These are phyloP conservation scores for Nomada fucata DNA, from an alignment of 2,888 invertebrate species.

Conservation along the genomic window DNA sequence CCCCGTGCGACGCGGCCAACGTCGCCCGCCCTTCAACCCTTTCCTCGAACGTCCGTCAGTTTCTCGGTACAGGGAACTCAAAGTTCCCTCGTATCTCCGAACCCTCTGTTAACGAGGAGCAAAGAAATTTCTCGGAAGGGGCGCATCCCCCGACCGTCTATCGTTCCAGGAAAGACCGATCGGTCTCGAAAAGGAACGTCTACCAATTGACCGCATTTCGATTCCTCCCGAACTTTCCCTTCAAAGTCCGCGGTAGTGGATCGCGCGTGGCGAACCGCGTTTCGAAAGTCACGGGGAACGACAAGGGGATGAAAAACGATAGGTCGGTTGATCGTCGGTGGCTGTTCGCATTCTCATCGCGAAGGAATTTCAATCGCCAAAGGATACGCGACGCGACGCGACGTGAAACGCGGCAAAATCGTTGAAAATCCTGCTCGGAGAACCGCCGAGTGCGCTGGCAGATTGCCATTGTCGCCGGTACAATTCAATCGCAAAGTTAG, in stretches of 20 bases:
- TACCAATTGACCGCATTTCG: no score
- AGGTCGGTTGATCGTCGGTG: not conserved
- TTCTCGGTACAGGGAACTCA: no score
- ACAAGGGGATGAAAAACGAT: not conserved
- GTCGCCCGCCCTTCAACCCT: no score
- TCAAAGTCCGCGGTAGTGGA: no score
- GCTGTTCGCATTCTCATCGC: constrained; percentile 37
- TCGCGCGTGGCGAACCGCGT: not conserved
- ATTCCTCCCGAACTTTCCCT: no score
- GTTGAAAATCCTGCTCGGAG: constrained; percentile 71
- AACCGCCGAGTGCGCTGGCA: constrained; percentile 76
- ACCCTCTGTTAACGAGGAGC: no score
- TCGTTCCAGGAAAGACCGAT: not conserved
- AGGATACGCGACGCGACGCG: constrained; percentile 32
- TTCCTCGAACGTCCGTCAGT: no score
- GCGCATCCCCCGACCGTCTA: no score
- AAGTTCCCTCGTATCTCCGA: no score
- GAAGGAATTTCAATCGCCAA: constrained; percentile 35
- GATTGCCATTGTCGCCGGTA: constrained; percentile 83
- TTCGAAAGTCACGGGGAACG: not conserved
- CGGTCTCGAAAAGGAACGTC: not conserved
- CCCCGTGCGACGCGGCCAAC: not conserved
- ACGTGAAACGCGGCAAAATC: constrained; percentile 59
- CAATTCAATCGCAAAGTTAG: constrained; percentile 83
- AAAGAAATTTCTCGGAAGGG: no score